phyloP scores from a whole-genome alignment of 1,140 invertebrate species.

The Atta cephalotes region DNA sequence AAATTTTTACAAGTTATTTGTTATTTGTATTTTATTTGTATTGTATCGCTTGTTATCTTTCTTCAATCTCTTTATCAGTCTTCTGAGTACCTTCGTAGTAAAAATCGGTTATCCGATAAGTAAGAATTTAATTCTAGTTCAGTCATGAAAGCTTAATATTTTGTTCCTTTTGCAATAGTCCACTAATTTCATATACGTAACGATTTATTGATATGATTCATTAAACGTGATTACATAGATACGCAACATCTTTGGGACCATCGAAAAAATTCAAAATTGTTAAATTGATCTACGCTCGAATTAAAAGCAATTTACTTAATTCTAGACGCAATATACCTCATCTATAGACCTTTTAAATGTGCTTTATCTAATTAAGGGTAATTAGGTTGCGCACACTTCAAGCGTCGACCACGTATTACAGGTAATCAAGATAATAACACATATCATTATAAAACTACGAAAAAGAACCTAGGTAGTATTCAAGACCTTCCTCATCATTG shows the following conservation, averaged over 20 bases:
- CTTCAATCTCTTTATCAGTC: background rate
- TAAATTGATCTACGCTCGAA: slow-evolving; percentile 22
- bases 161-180: background rate
- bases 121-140: background rate
- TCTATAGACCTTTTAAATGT: background rate
- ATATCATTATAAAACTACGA: slow-evolving; percentile 17
- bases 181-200: background rate
- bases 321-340: background rate
- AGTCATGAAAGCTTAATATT: background rate
- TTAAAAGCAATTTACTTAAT: slow-evolving; percentile 40
- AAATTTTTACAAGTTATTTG: background rate
- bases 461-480: slow-evolving; percentile 10
- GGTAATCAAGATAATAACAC: slow-evolving; percentile 37
- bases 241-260: background rate
- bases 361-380: slow-evolving; percentile 40
- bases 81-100: background rate
- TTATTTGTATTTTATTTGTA: background rate
- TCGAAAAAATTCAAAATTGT: background rate
- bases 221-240: background rate
- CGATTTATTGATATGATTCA: background rate
- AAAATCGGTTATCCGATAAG: background rate
- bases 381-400: slow-evolving; percentile 23
- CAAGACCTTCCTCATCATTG: background rate
- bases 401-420: slow-evolving; percentile 2
- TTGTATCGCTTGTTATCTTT: background rate